These are phyloP conservation scores for Menidia beryllina DNA, from an alignment of 2,113 vertebrate species.

Conservation along the genomic window DNA sequence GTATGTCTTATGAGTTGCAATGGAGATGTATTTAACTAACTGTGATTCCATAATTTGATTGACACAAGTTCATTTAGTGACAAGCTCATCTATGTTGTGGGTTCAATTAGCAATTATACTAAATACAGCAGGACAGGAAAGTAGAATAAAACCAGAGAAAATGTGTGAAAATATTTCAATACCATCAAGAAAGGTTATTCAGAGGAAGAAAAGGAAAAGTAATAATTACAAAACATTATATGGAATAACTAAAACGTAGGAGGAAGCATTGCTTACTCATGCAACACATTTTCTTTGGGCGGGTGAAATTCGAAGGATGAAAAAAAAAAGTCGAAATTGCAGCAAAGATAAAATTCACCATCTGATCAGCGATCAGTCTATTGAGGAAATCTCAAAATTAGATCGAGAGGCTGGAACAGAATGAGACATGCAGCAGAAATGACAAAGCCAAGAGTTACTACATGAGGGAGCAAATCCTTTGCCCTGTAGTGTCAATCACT, in stretches of 20 bases:
- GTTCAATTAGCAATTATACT: neutral
- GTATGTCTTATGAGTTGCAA: neutral
- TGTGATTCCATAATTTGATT: neutral
- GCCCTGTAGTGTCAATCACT: conserved; percentile 13
- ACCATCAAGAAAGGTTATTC: conserved; percentile 10
- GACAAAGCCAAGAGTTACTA: neutral
- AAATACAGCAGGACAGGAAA: neutral
- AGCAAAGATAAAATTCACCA: neutral
- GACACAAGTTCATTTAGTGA: neutral
- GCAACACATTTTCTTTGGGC: neutral
- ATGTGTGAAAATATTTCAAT: neutral
- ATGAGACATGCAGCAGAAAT: conserved; percentile 13
- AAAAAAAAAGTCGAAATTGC: neutral
- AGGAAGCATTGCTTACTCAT: neutral
- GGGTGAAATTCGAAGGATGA: neutral
- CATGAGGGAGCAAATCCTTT: neutral
- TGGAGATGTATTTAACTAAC: neutral
- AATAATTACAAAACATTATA: conserved; percentile 7
- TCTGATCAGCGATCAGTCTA: neutral
- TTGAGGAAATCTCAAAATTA: conserved; percentile 6
- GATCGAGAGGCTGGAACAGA: neutral
- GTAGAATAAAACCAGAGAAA: conserved; percentile 9
- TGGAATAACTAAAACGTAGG: neutral
- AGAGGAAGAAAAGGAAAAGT: neutral
- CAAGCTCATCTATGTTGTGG: conserved; percentile 2